These are phyloP conservation scores for Pinna nobilis DNA, from an alignment of 1,140 invertebrate genomes.

Conservation along the genomic window DNA sequence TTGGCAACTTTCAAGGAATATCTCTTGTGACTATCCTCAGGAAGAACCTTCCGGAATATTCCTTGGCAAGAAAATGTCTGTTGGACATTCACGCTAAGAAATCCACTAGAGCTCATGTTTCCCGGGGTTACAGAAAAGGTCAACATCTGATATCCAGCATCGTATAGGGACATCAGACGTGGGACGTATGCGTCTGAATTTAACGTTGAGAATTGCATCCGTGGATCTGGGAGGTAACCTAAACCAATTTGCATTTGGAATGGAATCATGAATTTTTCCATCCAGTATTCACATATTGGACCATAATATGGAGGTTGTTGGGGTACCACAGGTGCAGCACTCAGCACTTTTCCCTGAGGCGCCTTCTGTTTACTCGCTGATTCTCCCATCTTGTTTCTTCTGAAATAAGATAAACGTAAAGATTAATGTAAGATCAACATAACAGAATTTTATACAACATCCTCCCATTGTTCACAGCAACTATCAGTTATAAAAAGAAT, in stretches of 20 bases:
- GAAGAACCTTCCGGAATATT: constrained; percentile 22
- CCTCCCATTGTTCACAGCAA: too few species aligned
- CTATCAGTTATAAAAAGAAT: too few species aligned
- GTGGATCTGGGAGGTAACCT: background rate
- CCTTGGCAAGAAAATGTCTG: constrained; percentile 21
- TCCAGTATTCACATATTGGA: constrained; percentile 20
- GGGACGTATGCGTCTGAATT: constrained; percentile 22
- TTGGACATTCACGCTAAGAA: constrained; percentile 15
- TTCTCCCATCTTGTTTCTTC: too few species aligned
- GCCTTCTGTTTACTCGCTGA: too few species aligned
- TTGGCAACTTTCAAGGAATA: constrained; percentile 54
- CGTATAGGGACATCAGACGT: constrained; percentile 19
- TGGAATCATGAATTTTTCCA: constrained; percentile 29
- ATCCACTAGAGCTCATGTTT: constrained; percentile 23
- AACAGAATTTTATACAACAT: too few species aligned
- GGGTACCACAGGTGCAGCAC: constrained; percentile 1
- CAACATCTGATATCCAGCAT: constrained; percentile 23
- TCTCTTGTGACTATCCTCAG: constrained; percentile 17
- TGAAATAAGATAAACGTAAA: too few species aligned
- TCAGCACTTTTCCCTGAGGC: too few species aligned
- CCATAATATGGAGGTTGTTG: constrained; percentile 29
- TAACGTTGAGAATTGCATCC: constrained; percentile 13
- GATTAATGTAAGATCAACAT: too few species aligned
- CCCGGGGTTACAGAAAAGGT: constrained; percentile 29
- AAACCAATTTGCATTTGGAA: constrained; percentile 26